These are phyloP conservation scores for Venustoraphidia nigricollis DNA, from an alignment of 2,888 invertebrate species.

Conservation along the genomic window DNA sequence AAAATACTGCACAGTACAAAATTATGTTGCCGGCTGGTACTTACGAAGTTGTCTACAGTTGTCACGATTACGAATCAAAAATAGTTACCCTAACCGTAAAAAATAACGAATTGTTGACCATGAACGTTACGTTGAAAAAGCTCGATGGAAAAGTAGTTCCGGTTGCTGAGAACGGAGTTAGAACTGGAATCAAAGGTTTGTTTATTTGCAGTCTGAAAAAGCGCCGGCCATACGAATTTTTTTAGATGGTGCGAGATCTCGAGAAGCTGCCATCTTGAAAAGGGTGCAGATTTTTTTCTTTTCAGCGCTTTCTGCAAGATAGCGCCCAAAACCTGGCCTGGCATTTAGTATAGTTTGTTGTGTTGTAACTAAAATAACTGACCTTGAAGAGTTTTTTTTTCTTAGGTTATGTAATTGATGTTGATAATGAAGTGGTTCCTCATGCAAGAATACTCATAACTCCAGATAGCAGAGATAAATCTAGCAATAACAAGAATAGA, in stretches of 20 bases:
- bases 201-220: background rate
- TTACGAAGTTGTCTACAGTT: constrained; percentile 44
- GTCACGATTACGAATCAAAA: constrained; percentile 41
- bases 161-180: constrained; percentile 3
- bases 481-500: constrained; percentile 24
- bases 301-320: background rate
- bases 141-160: constrained; percentile 4
- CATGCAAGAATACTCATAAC: constrained; percentile 29
- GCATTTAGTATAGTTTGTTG: too few relatives aligned
- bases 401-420: constrained; percentile 43
- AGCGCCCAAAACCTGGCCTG: too few relatives aligned
- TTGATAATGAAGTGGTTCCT: constrained; percentile 38
- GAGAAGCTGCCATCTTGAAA: constrained; percentile 4
- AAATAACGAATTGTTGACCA: constrained; percentile 23
- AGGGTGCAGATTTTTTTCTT: background rate
- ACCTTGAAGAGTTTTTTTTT: background rate
- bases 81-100: constrained; percentile 28
- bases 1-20: constrained; percentile 56
- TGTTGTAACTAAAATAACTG: too few relatives aligned
- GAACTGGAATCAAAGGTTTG: constrained; percentile 9
- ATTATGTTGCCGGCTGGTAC: constrained; percentile 52
- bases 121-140: constrained; percentile 19
- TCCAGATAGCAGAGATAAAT: constrained; percentile 12
- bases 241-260: constrained; percentile 7
- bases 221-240: background rate